phyloP scores from a whole-genome alignment of 1,140 invertebrate species.

The Cydia strobilella region DNA sequence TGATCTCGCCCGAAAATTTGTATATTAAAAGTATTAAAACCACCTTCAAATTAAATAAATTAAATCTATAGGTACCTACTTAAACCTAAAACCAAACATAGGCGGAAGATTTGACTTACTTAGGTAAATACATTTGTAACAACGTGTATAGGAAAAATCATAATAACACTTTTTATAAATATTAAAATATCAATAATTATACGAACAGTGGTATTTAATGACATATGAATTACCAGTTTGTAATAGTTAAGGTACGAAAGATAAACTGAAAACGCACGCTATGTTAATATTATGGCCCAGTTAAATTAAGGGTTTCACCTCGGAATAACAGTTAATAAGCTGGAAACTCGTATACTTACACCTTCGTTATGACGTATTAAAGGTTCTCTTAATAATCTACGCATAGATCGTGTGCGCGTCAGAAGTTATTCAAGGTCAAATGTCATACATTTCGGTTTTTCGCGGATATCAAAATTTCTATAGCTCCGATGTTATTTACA shows the following conservation, averaged over 20 bases:
- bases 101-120: constrained; percentile 6
- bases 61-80: constrained; percentile 2
- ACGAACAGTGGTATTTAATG: neutral
- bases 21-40: neutral
- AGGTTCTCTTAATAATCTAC: too few species aligned
- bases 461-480: too few species aligned
- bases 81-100: constrained; percentile 6
- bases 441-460: too few species aligned
- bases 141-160: constrained; percentile 10
- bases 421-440: too few species aligned
- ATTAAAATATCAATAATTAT: constrained; percentile 6
- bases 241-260: neutral
- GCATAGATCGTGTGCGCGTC: too few species aligned
- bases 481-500: too few species aligned
- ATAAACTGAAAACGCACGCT: neutral
- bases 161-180: constrained; percentile 12
- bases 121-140: neutral
- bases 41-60: neutral
- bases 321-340: too few species aligned
- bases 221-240: neutral
- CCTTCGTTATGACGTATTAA: too few species aligned
- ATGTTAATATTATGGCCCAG: too few species aligned
- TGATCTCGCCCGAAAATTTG: neutral
- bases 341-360: too few species aligned
- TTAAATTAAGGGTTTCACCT: too few species aligned